Evolutionary conservation across 2,888 invertebrate genomes (phyloP).

Genomic region (Drosophila colorata): DNA sequence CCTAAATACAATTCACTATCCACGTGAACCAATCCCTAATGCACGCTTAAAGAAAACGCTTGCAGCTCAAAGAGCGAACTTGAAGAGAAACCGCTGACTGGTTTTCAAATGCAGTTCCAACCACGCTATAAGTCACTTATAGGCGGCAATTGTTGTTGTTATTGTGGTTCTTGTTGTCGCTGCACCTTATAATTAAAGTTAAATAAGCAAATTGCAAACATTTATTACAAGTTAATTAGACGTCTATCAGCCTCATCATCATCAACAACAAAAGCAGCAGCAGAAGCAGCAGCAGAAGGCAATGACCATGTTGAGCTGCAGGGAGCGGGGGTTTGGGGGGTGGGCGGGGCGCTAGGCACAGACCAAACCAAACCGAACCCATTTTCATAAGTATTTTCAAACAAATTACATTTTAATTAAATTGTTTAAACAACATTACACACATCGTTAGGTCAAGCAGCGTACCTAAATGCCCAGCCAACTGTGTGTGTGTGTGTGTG

Average conservation of each 20-base stretch:
- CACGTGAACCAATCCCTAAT: not conserved
- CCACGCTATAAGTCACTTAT: constrained; percentile 60
- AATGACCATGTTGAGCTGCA: constrained; percentile 16
- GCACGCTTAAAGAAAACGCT: not conserved
- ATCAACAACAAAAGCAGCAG: constrained; percentile 38
- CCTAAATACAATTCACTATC: too few species aligned
- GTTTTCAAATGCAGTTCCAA: constrained; percentile 1
- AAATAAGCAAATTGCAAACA: constrained; percentile 79
- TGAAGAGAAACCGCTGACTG: constrained; percentile 10
- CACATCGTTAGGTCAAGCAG: constrained; percentile 82
- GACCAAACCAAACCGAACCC: constrained; percentile 60
- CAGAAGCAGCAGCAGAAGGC: constrained; percentile 10
- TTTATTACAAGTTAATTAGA: constrained; percentile 81
- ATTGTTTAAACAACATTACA: constrained; percentile 84
- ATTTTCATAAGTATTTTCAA: constrained; percentile 79
- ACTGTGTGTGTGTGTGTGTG: constrained; percentile 31
- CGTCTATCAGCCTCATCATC: constrained; percentile 74
- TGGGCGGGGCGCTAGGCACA: constrained; percentile 6
- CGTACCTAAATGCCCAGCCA: constrained; percentile 74
- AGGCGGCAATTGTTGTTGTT: constrained; percentile 21
- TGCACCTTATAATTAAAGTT: constrained; percentile 74
- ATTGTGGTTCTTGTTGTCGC: constrained; percentile 28
- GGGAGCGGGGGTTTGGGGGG: constrained; percentile 3
- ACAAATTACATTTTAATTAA: constrained; percentile 85
- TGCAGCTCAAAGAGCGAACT: not conserved